A percentile compares a stretch with the other conserved stretches of the same genome.
phyloP scores from a whole-genome alignment of 1,140 invertebrate species.

The Halotydeus destructor region DNA sequence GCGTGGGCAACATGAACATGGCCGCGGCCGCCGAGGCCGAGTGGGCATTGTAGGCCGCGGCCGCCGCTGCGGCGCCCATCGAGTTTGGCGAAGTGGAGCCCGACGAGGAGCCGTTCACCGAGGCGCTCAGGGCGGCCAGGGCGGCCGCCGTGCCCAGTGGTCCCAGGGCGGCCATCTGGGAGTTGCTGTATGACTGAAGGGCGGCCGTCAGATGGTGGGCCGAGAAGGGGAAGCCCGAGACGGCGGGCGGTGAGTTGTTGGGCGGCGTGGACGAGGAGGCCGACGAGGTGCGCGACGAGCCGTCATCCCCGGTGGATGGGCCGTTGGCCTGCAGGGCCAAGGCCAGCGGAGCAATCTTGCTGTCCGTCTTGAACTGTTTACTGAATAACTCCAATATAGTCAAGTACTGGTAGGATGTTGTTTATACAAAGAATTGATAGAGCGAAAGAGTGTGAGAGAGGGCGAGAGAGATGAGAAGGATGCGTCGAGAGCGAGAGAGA shows the following conservation, averaged over 20 bases:
- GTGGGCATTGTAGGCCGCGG: slow-evolving; percentile 14
- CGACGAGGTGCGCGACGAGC: background rate
- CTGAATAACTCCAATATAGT: too few species aligned
- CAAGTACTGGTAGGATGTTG: too few species aligned
- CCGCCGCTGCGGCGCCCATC: slow-evolving; percentile 12
- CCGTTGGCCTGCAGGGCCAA: too few species aligned
- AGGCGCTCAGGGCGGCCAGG: slow-evolving; percentile 9
- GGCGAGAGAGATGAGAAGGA: too few species aligned
- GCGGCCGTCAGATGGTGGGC: background rate
- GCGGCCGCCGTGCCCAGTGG: slow-evolving; percentile 10
- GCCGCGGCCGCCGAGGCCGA: slow-evolving; percentile 24
- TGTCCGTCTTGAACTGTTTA: too few species aligned
- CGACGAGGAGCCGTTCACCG: slow-evolving; percentile 1
- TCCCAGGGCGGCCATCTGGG: slow-evolving; percentile 9
- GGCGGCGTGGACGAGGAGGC: background rate
- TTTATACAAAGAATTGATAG: too few species aligned
- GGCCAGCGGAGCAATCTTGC: too few species aligned
- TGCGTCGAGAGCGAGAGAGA: too few species aligned
- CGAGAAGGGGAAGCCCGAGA: slow-evolving; percentile 3
- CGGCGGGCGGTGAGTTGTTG: background rate
- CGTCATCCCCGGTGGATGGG: background rate
- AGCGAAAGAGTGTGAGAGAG: too few species aligned
- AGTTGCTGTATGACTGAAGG: background rate
- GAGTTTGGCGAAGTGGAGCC: slow-evolving; percentile 6
- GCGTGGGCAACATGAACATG: slow-evolving; percentile 61